Base-by-base conservation (phyloP, 2,888 invertebrate species). In the Sesamia inferens region DNA sequence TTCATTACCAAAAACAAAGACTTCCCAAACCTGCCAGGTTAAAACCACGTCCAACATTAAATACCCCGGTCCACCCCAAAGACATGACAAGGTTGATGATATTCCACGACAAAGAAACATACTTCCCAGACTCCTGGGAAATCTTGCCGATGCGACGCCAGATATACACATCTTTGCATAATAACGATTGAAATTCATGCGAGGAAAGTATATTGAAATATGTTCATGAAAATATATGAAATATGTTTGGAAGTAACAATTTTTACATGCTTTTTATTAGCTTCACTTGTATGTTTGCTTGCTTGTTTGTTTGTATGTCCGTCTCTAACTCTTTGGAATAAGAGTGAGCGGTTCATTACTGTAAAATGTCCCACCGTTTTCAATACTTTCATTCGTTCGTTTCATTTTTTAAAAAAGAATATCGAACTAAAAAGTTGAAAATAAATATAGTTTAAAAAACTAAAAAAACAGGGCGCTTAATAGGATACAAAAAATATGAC, bases 111-210 rank as follows among this genome's bases (percentile, higher is more conserved):
- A 44, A 31, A n/a, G 39, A 63, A 74, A 78, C 79, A 68, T 68
- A 71, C 63, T 81, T 71, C 51, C 22, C 62, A 54, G 76, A 68
- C 85, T 76, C 85, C 24, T 62, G 84, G 84, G 84, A 85, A 83
- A 85, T 85, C 79, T 77, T 58, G 42, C 61, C 31, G 71, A 78
- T 74, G 72, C 66, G 78, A 70, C 24, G 65, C 13, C 16, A 62
- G 66, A 76, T 62, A 76, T 58, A 68, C 57, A 78, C 63, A 71
- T 68, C 71, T 74, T 81, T 71, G 71, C 72, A 78, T 81, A 79
- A 82, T 70, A 81, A 24, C n/a, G 59, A 74, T 77, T 71, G 66
- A 71, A 81, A 82, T 82, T 78, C 68, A 75, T 74, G 44, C 58
- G 59, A 55, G 59, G 47, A 59, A 62, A 68, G 42, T 62, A 83